A percentile compares a stretch with the other conserved stretches of the same genome.
These are phyloP conservation scores for Cheilosia variabilis DNA, from an alignment of 2,888 invertebrate species.

Conservation along the genomic window DNA sequence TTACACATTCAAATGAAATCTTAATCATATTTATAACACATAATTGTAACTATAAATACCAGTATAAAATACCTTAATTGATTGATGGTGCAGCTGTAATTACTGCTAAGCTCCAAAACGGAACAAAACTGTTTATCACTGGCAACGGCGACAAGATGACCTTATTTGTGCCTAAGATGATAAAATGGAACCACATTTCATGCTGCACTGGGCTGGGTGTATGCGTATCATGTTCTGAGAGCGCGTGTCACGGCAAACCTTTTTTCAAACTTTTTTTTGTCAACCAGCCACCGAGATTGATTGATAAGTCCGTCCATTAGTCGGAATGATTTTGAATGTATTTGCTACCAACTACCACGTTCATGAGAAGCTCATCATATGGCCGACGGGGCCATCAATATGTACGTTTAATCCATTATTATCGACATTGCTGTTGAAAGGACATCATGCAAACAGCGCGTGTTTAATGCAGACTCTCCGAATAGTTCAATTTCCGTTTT, in stretches of 20 bases:
- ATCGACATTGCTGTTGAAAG: not conserved
- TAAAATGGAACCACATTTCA: constrained; percentile 14
- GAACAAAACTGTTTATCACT: constrained; percentile 6
- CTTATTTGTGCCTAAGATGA: constrained; percentile 23
- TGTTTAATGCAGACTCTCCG: too few species aligned
- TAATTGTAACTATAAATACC: constrained; percentile 6
- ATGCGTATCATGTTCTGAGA: not conserved
- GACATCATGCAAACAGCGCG: too few species aligned
- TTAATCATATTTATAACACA: constrained; percentile 48
- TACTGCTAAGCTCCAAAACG: constrained; percentile 6
- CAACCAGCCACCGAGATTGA: constrained; percentile 6
- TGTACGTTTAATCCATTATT: not conserved
- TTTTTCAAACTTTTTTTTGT: not conserved
- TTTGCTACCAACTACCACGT: not conserved
- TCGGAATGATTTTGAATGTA: constrained; percentile 8
- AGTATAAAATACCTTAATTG: not conserved
- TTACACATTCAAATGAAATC: constrained; percentile 42
- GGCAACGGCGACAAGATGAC: constrained; percentile 12
- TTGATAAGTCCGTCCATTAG: constrained; percentile 18
- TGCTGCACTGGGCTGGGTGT: constrained; percentile 7
- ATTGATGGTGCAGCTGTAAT: not conserved
- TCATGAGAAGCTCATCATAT: not conserved
- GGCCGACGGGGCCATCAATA: not conserved
- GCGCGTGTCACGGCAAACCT: constrained; percentile 2
- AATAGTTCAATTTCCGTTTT: too few species aligned